Evolutionary conservation across 1,140 invertebrate genomes (phyloP), one percentile per base, ranked within the genome.

Genomic region (Metopolophium dirhodum): DNA sequence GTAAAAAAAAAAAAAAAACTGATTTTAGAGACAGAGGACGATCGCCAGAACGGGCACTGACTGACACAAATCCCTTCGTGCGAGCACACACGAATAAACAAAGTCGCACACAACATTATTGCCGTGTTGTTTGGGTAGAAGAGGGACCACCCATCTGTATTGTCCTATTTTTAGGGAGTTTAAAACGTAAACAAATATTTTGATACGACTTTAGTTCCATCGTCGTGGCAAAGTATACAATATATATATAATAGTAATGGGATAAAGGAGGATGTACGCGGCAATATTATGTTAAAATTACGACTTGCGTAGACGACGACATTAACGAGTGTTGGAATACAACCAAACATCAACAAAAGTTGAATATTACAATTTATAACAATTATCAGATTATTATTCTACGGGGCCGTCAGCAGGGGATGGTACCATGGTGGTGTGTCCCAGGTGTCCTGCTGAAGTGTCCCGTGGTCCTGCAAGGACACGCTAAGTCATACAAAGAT

Each of bases 41-140:
- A 92, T 92, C 68, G 91, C 91, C 91, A 92, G 91, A 92, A 54
- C 91, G 91, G 68, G 91, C 77, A 92, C 30, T 83, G 91, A 92
- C 91, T 92, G 91, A 92, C 91, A 92, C 91, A 83, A 92, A 85
- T 83, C 68, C 47, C 91, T 82, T 14, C 49, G 37, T 57, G 35
- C 87, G 30, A 45, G 57, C 57, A 61, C 51, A 91, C 51, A 91
- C 90, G 77, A 92, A 92, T 92, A 92, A 92, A 92, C 91, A 92
- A 92, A 92, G 91, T 92, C 91, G 35, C 91, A 83, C 91, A 83
- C 91, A 92, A 82, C 77, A 51, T 92, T 92, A 92, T 92, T 83
- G n/a, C 91, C 91, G 77, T 35, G 88, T 89, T 57, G 88, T 89
- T 57, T 57, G 88, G 88, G 51, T 83, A 45, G 30, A 49, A 51